Percentiles rank a stretch among this genome's conserved stretches.
These are phyloP conservation scores for Helostoma temminkii DNA, from an alignment of 2,797 vertebrate genomes.

Conservation along the genomic window DNA sequence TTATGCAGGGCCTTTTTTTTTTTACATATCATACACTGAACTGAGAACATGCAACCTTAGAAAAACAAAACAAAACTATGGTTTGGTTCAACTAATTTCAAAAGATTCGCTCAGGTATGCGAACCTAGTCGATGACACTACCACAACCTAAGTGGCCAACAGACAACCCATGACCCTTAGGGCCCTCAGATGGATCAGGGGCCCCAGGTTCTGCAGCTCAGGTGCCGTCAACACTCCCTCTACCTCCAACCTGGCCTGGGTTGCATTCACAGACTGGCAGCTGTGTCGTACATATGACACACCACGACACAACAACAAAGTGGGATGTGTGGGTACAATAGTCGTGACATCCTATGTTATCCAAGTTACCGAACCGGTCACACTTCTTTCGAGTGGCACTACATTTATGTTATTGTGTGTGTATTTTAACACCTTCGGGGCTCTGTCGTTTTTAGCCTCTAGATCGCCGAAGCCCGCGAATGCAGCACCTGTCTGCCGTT, in stretches of 20 bases:
- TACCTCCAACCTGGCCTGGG: not conserved
- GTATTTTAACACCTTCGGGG: accelerated
- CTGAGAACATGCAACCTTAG: too few relatives aligned
- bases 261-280: slow-evolving; percentile 47
- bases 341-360: not conserved
- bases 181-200: not conserved
- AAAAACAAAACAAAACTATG: too few relatives aligned
- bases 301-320: accelerated
- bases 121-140: too few relatives aligned
- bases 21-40: too few relatives aligned
- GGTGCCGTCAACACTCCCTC: not conserved
- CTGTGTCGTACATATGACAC: slow-evolving; percentile 30
- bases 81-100: too few relatives aligned
- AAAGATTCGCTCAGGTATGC: too few relatives aligned
- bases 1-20: too few relatives aligned
- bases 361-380: not conserved
- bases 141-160: too few relatives aligned
- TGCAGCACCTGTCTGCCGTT: slow-evolving; percentile 21
- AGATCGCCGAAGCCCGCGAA: slow-evolving; percentile 14
- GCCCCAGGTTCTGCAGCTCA: not conserved
- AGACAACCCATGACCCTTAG: not conserved
- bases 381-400: accelerated
- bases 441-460: slow-evolving; percentile 19
- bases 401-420: not conserved
- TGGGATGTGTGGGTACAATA: not conserved